Evolutionary conservation across 92 coral and sea anemone species (phyloP).

Genomic region (Phymanthus crucifer): DNA sequence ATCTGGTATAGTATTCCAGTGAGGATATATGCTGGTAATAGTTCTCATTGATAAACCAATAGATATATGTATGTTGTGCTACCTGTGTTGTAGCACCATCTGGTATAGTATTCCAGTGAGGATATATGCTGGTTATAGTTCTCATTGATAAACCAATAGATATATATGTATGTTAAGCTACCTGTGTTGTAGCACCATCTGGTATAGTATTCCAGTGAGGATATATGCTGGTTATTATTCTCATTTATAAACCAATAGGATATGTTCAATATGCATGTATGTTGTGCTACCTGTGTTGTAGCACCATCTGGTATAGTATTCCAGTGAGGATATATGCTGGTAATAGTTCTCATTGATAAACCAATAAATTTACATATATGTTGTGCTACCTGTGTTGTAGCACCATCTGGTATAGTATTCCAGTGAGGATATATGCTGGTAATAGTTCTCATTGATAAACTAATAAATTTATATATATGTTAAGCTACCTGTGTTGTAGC

Average conservation of each 20-base stretch:
- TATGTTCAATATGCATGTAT: not conserved
- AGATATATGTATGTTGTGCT: too few species aligned
- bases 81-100: conserved; percentile 7
- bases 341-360: too few species aligned
- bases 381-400: too few species aligned
- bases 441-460: too few species aligned
- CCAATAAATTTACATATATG: too few species aligned
- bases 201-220: conserved; percentile 29
- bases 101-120: conserved; percentile 28
- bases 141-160: not conserved
- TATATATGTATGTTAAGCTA: not conserved
- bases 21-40: too few species aligned
- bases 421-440: too few species aligned
- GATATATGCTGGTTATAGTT: conserved; percentile 18
- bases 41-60: too few species aligned
- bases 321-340: too few species aligned
- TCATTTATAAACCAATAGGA: not conserved
- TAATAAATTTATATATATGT: too few species aligned
- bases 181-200: not conserved
- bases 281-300: not conserved
- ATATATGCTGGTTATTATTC: conserved; percentile 4
- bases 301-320: too few species aligned
- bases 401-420: not conserved
- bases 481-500: too few species aligned
- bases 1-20: not conserved